phyloP scores from a whole-genome alignment of 1,140 invertebrate species.

The Drosophila fuyamai region DNA sequence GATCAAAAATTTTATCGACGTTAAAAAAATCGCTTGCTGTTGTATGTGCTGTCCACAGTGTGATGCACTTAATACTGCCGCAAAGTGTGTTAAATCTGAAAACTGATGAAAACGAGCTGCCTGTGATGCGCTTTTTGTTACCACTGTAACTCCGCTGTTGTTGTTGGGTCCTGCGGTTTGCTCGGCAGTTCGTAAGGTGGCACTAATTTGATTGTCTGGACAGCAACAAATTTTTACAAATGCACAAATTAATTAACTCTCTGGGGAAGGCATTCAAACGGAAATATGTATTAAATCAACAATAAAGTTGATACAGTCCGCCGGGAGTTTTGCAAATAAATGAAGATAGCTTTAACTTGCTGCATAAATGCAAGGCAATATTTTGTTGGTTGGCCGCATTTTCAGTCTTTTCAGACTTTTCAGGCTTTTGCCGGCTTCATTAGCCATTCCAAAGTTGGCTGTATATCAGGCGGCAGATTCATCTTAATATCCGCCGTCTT shows the following conservation, averaged over 20 bases:
- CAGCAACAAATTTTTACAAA: constrained; percentile 14
- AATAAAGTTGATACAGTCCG: constrained; percentile 8
- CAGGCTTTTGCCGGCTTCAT: constrained; percentile 56
- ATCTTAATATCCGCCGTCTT: constrained; percentile 50
- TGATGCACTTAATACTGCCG: constrained; percentile 63
- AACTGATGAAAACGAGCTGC: constrained; percentile 54
- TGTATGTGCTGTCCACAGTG: constrained; percentile 19
- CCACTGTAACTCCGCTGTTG: constrained; percentile 17
- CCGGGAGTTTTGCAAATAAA: not conserved
- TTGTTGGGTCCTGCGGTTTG: constrained; percentile 19
- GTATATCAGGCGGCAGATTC: constrained; percentile 63
- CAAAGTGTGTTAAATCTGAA: constrained; percentile 69
- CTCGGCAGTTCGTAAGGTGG: constrained; percentile 34
- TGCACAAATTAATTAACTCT: constrained; percentile 42
- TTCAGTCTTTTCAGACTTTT: not conserved
- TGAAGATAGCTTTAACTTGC: not conserved
- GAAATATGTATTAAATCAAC: constrained; percentile 22
- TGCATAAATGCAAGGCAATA: constrained; percentile 14
- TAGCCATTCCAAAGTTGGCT: constrained; percentile 62
- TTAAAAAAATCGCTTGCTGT: constrained; percentile 4
- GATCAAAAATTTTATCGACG: too few relatives aligned
- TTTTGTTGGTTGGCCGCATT: constrained; percentile 12
- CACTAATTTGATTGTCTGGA: constrained; percentile 32
- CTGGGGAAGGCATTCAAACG: constrained; percentile 17
- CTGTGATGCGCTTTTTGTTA: constrained; percentile 17